Percentiles rank a stretch among this genome's conserved stretches.
Conservation (phyloP, 2,797 vertebrate species). For the Artibeus jamaicensis region DNA sequence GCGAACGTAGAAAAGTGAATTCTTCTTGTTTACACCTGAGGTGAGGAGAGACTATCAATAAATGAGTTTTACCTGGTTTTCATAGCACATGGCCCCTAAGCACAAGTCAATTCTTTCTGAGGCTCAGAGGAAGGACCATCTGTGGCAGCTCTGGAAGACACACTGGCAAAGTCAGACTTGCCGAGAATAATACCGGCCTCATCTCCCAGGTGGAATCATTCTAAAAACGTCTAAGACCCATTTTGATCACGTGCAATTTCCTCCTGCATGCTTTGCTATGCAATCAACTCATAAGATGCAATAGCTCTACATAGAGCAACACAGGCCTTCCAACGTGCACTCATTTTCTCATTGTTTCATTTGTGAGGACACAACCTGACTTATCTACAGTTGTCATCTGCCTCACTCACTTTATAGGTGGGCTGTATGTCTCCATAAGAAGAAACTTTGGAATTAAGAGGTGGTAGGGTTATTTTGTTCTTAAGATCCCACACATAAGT, state of each 20-base stretch:
- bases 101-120: conserved; percentile 41
- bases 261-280: not conserved
- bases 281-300: not conserved
- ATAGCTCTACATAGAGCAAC: not conserved
- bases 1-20: conserved; percentile 41
- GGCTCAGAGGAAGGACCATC: conserved; percentile 31
- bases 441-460: not conserved
- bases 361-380: not conserved
- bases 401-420: not conserved
- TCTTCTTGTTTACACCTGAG: conserved; percentile 12
- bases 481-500: not conserved
- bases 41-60: conserved; percentile 53
- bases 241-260: not conserved
- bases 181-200: conserved; percentile 2
- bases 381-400: not conserved
- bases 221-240: not conserved
- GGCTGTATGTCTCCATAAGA: not conserved
- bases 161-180: not conserved
- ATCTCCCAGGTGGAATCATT: not conserved
- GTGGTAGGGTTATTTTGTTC: not conserved
- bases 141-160: not conserved
- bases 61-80: conserved; percentile 53
- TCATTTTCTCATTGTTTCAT: not conserved
- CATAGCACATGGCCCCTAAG: conserved; percentile 41
- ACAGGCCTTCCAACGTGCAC: not conserved